Percentiles rank a stretch among this genome's conserved stretches.
phyloP scores from a whole-genome alignment of 2,888 invertebrate species.

The Hydrotaea diabolus region DNA sequence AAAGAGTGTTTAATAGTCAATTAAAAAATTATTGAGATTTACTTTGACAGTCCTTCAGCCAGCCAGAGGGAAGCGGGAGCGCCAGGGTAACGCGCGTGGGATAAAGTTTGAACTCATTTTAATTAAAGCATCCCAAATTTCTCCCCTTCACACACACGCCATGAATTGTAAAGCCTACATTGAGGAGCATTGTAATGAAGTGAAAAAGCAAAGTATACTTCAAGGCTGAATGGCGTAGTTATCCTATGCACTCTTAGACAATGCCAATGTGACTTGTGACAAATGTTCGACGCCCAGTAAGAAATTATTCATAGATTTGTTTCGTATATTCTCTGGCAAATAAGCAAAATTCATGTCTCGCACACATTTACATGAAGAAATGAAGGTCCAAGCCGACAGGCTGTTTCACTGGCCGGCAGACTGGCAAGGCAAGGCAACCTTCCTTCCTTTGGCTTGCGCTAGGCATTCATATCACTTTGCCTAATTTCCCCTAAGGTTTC shows the following conservation, averaged over 20 bases:
- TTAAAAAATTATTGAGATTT: neutral
- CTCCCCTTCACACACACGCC: neutral
- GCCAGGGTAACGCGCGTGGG: neutral
- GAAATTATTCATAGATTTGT: slow-evolving; percentile 4
- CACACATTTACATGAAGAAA: neutral
- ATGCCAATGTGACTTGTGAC: neutral
- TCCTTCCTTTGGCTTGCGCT: neutral
- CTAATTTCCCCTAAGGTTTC: slow-evolving; percentile 33
- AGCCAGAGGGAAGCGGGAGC: too few relatives aligned
- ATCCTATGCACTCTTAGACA: too few relatives aligned
- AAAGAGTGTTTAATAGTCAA: slow-evolving; percentile 16
- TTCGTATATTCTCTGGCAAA: too few relatives aligned
- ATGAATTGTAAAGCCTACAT: neutral
- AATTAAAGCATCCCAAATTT: neutral
- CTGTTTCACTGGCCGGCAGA: neutral
- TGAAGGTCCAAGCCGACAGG: too few relatives aligned
- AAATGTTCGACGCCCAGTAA: neutral
- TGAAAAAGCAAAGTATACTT: neutral
- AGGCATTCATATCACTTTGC: neutral
- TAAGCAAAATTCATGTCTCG: neutral
- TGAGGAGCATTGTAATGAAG: neutral
- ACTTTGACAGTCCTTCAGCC: too few relatives aligned
- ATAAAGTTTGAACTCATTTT: too few relatives aligned
- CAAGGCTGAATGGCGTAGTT: neutral
- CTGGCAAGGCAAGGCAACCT: neutral